phyloP scores from a whole-genome alignment of 2,888 invertebrate species.

The Theretra japonica region DNA sequence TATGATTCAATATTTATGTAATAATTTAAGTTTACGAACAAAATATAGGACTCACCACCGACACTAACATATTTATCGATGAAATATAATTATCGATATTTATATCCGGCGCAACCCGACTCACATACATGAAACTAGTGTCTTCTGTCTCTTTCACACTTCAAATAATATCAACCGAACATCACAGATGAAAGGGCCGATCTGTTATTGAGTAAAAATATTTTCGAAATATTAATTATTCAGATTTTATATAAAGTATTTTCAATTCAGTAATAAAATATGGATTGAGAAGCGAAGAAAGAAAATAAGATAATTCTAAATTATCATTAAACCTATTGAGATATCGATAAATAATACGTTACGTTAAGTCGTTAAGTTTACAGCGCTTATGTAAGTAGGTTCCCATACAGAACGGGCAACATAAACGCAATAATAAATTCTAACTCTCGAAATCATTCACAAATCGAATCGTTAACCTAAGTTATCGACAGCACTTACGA shows the following conservation, averaged over 20 bases:
- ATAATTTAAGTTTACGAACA: slow-evolving; percentile 1
- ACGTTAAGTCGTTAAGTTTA: slow-evolving; percentile 11
- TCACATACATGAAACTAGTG: not conserved
- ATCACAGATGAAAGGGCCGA: slow-evolving; percentile 14
- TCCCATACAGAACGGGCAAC: slow-evolving; percentile 8
- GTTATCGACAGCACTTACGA: slow-evolving; percentile 7
- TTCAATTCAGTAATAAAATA: not conserved
- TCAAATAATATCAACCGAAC: slow-evolving; percentile 20
- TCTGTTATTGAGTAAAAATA: not conserved
- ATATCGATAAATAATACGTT: slow-evolving; percentile 23
- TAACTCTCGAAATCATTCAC: not conserved
- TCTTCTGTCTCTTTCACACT: not conserved
- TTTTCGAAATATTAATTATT: not conserved
- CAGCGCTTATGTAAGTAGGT: slow-evolving; percentile 24
- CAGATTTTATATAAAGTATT: not conserved
- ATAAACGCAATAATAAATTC: slow-evolving; percentile 11
- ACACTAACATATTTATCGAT: not conserved
- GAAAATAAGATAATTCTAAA: not conserved
- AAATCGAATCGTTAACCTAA: not conserved
- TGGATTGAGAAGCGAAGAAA: not conserved
- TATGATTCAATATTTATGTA: not conserved
- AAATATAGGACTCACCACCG: slow-evolving; percentile 13
- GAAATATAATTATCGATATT: slow-evolving; percentile 8
- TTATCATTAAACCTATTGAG: slow-evolving; percentile 8
- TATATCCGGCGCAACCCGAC: not conserved